A percentile compares a stretch with the other conserved stretches of the same genome.
Conservation (phyloP, 1,140 invertebrate species). For the Nylanderia fulva region DNA sequence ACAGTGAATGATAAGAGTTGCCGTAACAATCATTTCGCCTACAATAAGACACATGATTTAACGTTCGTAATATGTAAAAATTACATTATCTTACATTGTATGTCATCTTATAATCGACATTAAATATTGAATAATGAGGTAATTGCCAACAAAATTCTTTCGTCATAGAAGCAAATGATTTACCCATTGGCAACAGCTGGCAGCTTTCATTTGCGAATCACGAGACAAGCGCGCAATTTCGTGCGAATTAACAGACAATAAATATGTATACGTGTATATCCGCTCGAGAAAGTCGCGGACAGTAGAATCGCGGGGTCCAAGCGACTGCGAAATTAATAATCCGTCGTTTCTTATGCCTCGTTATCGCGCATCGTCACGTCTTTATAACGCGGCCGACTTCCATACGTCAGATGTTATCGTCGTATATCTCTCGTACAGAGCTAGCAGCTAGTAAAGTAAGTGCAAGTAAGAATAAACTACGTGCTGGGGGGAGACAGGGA, state of each 20-base stretch:
- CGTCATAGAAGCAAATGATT: not conserved
- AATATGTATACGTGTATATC: not conserved
- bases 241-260: not conserved
- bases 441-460: constrained; percentile 79
- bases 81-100: not conserved
- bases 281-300: constrained; percentile 20
- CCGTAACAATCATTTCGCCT: not conserved
- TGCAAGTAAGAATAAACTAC: constrained; percentile 78
- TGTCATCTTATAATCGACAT: not conserved
- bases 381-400: constrained; percentile 74
- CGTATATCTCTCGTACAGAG: constrained; percentile 71
- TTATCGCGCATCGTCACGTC: constrained; percentile 78
- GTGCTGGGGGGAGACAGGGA: constrained; percentile 63
- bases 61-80: not conserved
- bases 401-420: constrained; percentile 77
- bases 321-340: constrained; percentile 75
- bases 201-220: constrained; percentile 36
- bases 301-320: constrained; percentile 5
- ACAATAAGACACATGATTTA: not conserved
- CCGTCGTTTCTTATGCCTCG: constrained; percentile 72
- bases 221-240: not conserved
- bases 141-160: constrained; percentile 11
- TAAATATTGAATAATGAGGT: not conserved
- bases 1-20: not conserved
- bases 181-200: not conserved